Percentiles rank a stretch among this genome's conserved stretches.
Conservation (phyloP, 1,140 invertebrate genomes). For the Polypedilum pembai region DNA sequence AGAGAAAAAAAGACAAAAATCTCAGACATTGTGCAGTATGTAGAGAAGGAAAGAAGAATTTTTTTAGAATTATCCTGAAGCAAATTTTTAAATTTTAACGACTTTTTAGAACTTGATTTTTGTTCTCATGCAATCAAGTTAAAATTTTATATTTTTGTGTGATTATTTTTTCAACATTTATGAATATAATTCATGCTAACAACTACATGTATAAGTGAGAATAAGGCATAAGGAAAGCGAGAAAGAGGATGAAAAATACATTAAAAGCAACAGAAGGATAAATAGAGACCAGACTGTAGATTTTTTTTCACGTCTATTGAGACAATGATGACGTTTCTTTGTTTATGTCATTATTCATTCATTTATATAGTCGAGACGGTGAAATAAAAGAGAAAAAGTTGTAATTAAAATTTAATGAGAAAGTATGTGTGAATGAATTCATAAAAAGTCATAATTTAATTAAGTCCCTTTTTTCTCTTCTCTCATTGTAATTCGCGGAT, state of each 20-base stretch:
- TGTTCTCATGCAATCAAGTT: too few relatives aligned
- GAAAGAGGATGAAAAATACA: not conserved
- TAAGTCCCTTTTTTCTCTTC: not conserved
- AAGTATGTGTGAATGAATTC: not conserved
- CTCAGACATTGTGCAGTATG: too few relatives aligned
- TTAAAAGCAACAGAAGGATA: not conserved
- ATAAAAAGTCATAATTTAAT: slow-evolving; percentile 19
- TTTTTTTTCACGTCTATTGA: not conserved
- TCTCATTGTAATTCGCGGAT: not conserved
- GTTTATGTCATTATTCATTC: not conserved
- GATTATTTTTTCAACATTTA: not conserved
- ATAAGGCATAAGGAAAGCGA: not conserved
- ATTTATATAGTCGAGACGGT: not conserved
- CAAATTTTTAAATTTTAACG: too few relatives aligned
- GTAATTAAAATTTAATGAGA: slow-evolving; percentile 7
- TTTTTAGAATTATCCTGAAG: too few relatives aligned
- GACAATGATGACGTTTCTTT: not conserved
- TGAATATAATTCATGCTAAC: not conserved
- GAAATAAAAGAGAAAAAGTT: not conserved
- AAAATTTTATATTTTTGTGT: too few relatives aligned
- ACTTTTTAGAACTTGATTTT: too few relatives aligned
- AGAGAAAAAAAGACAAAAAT: too few relatives aligned
- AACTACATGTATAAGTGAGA: not conserved
- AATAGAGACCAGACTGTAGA: not conserved
- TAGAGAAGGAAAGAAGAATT: too few relatives aligned